phyloP scores from a whole-genome alignment of 2,888 invertebrate species.

The Ophion slaviceki region DNA sequence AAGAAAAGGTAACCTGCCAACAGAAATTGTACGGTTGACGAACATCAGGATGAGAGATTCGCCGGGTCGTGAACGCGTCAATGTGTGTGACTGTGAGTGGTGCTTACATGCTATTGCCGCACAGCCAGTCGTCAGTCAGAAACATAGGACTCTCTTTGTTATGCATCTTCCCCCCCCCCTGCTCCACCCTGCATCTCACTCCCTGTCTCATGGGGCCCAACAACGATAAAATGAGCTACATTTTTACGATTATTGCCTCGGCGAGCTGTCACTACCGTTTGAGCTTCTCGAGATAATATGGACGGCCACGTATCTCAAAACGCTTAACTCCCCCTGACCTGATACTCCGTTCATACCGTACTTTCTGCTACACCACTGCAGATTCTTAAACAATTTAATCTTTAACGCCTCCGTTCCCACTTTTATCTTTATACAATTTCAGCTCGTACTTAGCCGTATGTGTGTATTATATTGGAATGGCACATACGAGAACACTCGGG shows the following conservation, averaged over 20 bases:
- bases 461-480: background rate
- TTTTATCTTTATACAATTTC: slow-evolving; percentile 9
- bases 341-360: slow-evolving; percentile 11
- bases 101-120: slow-evolving; percentile 28
- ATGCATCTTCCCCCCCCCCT: slow-evolving; percentile 49
- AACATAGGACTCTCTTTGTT: slow-evolving; percentile 58
- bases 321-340: slow-evolving; percentile 58
- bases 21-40: slow-evolving; percentile 55
- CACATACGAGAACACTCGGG: too few species aligned
- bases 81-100: slow-evolving; percentile 31
- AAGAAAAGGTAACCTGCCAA: slow-evolving; percentile 30
- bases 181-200: background rate
- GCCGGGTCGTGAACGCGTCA: slow-evolving; percentile 43
- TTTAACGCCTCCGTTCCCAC: slow-evolving; percentile 32
- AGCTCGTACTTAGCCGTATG: background rate
- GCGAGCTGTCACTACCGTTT: slow-evolving; percentile 78
- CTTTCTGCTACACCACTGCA: background rate
- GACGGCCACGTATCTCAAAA: slow-evolving; percentile 62
- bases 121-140: slow-evolving; percentile 37
- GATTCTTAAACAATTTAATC: slow-evolving; percentile 48
- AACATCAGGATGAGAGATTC: slow-evolving; percentile 38
- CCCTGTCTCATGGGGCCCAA: slow-evolving; percentile 44
- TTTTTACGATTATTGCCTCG: slow-evolving; percentile 81
- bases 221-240: slow-evolving; percentile 77
- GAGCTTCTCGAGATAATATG: slow-evolving; percentile 67